Evolutionary conservation across 2,113 vertebrate genomes (phyloP).

Genomic region (Seriola dumerili): DNA sequence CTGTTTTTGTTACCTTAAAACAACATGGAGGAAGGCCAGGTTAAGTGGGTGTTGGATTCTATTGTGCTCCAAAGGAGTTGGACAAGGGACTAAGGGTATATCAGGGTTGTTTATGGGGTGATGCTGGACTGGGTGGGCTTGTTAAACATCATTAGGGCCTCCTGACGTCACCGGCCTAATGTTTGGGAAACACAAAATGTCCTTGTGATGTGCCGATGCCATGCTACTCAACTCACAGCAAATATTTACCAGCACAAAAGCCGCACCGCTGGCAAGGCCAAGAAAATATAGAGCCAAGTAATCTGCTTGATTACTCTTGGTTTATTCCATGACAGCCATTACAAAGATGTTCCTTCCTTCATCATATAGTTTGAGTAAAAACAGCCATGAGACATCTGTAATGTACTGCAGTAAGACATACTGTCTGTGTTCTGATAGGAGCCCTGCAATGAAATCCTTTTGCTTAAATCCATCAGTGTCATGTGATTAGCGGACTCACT

Average conservation of each 20-base stretch:
- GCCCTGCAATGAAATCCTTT: slow-evolving; percentile 23
- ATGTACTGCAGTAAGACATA: background rate
- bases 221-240: slow-evolving; percentile 83
- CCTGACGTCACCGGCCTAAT: slow-evolving; percentile 78
- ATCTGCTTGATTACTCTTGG: slow-evolving; percentile 79
- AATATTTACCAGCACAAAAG: slow-evolving; percentile 84
- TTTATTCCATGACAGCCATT: slow-evolving; percentile 75
- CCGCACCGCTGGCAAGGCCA: slow-evolving; percentile 73
- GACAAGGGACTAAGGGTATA: slow-evolving; percentile 64
- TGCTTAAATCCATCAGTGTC: slow-evolving; percentile 47
- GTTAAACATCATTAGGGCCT: slow-evolving; percentile 79
- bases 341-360: slow-evolving; percentile 66
- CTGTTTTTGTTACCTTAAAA: slow-evolving; percentile 61
- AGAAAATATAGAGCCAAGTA: slow-evolving; percentile 68
- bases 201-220: slow-evolving; percentile 79
- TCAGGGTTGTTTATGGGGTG: slow-evolving; percentile 77
- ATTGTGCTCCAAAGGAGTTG: slow-evolving; percentile 55
- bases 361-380: slow-evolving; percentile 59
- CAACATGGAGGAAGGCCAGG: slow-evolving; percentile 46
- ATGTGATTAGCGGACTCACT: slow-evolving; percentile 42
- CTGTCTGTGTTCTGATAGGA: slow-evolving; percentile 33
- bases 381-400: slow-evolving; percentile 44
- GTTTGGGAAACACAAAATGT: slow-evolving; percentile 85
- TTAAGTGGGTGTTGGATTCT: slow-evolving; percentile 63
- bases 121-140: slow-evolving; percentile 78